These are phyloP conservation scores for Lepidostoma basale DNA, from an alignment of 1,140 invertebrate genomes.

Conservation along the genomic window DNA sequence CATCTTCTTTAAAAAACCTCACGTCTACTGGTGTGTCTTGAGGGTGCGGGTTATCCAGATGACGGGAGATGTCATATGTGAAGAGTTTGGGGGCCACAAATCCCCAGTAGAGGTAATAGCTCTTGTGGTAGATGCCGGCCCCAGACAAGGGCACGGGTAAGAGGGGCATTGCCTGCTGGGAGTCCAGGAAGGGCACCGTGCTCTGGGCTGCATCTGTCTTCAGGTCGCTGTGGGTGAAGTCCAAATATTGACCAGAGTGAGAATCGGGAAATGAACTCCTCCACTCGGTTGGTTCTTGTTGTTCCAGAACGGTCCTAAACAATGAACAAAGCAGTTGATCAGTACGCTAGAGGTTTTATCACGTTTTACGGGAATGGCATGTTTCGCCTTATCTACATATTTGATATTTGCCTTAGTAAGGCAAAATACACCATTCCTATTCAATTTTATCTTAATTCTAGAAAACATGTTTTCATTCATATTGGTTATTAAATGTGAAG, in stretches of 20 bases:
- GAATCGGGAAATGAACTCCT: slow-evolving; percentile 73
- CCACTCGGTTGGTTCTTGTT: too few species aligned
- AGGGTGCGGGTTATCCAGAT: slow-evolving; percentile 56
- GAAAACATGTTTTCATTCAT: too few species aligned
- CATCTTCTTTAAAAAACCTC: too few species aligned
- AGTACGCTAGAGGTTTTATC: too few species aligned
- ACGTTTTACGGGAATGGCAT: too few species aligned
- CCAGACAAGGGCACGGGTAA: slow-evolving; percentile 66
- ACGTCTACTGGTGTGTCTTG: not conserved
- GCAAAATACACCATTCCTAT: too few species aligned
- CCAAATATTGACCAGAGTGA: slow-evolving; percentile 73
- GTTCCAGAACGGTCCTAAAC: too few species aligned
- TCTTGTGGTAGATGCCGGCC: slow-evolving; percentile 81
- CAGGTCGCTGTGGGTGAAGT: slow-evolving; percentile 77
- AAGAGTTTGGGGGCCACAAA: slow-evolving; percentile 78
- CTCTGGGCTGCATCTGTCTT: slow-evolving; percentile 83
- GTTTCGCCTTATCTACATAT: too few species aligned
- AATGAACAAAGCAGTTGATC: slow-evolving; percentile 58
- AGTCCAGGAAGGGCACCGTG: slow-evolving; percentile 84
- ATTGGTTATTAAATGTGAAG: too few species aligned
- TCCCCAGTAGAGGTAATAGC: slow-evolving; percentile 71
- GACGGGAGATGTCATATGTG: slow-evolving; percentile 73
- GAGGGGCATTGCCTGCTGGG: slow-evolving; percentile 70
- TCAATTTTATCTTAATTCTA: too few species aligned
- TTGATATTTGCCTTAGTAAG: too few species aligned